These are phyloP conservation scores for Xanthia icteritia DNA, from an alignment of 2,888 invertebrate species.

Conservation along the genomic window DNA sequence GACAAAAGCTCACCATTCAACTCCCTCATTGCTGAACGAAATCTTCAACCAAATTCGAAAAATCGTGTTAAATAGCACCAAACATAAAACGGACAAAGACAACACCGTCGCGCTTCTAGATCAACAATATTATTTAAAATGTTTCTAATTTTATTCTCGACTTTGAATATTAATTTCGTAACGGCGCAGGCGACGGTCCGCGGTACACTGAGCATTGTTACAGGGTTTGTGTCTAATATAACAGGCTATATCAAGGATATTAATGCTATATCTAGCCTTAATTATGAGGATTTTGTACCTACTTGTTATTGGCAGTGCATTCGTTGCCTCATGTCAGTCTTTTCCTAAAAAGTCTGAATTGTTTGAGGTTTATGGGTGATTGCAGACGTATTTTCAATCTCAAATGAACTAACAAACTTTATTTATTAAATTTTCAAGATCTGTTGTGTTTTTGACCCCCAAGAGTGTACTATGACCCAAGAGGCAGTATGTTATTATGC, in stretches of 20 bases:
- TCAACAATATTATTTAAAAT: slow-evolving; percentile 44
- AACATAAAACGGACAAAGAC: neutral
- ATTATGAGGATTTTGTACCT: slow-evolving; percentile 10
- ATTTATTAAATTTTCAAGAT: neutral
- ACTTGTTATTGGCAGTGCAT: neutral
- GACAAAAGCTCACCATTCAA: slow-evolving; percentile 47
- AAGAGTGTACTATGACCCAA: neutral
- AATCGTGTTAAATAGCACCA: neutral
- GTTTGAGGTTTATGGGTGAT: neutral
- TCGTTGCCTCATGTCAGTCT: neutral
- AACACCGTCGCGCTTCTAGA: neutral
- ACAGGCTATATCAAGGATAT: slow-evolving; percentile 56
- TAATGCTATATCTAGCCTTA: slow-evolving; percentile 30
- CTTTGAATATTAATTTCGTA: slow-evolving; percentile 45
- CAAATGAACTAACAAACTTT: neutral
- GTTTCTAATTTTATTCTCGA: slow-evolving; percentile 39
- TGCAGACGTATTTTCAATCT: neutral
- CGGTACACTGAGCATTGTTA: slow-evolving; percentile 58
- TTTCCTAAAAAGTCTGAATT: neutral
- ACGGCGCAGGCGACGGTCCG: slow-evolving; percentile 49
- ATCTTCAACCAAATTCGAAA: slow-evolving; percentile 1
- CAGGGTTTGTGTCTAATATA: slow-evolving; percentile 56
- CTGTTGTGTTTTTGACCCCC: neutral
- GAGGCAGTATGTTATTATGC: neutral
- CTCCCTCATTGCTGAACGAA: slow-evolving; percentile 45